These are phyloP conservation scores for Premnoplex brunnescens DNA, from an alignment of 2,797 vertebrate genomes.

Conservation along the genomic window DNA sequence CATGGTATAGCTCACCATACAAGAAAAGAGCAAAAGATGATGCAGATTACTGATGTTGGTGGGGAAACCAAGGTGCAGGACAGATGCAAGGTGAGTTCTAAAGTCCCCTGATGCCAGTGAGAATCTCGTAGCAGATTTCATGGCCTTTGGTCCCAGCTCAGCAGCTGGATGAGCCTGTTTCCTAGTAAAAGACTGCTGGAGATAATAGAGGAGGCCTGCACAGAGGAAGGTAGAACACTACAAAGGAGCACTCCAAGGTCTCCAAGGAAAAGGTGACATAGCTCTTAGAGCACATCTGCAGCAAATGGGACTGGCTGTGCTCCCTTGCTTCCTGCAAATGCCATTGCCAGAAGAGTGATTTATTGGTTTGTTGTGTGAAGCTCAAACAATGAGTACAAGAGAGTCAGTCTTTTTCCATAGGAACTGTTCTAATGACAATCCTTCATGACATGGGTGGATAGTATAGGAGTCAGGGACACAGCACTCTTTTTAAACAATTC, in stretches of 20 bases:
- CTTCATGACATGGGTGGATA: background rate
- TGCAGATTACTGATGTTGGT: background rate
- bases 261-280: background rate
- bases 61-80: background rate
- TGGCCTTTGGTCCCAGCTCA: background rate
- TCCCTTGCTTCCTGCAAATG: background rate
- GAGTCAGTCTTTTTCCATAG: background rate
- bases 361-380: background rate
- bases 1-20: background rate
- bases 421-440: conserved; percentile 5
- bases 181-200: background rate
- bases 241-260: background rate
- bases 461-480: background rate
- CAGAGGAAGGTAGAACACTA: background rate
- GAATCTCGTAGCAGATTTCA: background rate
- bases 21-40: background rate
- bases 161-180: background rate
- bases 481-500: conserved; percentile 34
- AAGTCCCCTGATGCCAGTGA: rapidly evolving
- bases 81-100: background rate
- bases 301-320: background rate
- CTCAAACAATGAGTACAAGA: background rate
- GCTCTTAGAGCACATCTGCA: background rate
- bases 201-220: background rate
- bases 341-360: background rate